Evolutionary conservation across 1,140 invertebrate genomes (phyloP).

Genomic region (Steinernema feltiae): DNA sequence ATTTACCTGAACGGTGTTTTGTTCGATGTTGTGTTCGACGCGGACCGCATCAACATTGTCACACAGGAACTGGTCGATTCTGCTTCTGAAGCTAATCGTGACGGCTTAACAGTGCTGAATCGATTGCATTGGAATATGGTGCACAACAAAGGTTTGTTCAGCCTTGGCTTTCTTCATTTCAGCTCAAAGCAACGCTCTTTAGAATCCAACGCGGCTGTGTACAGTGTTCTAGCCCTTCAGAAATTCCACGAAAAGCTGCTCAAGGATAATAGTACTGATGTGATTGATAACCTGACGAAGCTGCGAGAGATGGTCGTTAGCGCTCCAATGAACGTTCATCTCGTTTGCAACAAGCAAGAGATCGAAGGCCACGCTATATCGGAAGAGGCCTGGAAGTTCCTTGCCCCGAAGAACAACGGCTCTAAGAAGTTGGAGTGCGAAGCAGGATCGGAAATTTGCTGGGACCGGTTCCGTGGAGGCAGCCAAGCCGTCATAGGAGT

Average conservation of each 20-base stretch:
- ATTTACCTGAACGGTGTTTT: conserved; percentile 71
- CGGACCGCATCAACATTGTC: conserved; percentile 71
- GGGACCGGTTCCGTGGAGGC: conserved; percentile 1
- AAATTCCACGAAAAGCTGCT: conserved; percentile 32
- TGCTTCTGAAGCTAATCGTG: conserved; percentile 68
- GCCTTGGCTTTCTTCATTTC: neutral
- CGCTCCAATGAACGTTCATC: neutral
- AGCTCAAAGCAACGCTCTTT: conserved; percentile 7
- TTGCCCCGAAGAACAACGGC: neutral
- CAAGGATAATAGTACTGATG: conserved; percentile 19
- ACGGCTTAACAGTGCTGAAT: conserved; percentile 64
- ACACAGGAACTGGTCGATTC: conserved; percentile 70
- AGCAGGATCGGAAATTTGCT: neutral
- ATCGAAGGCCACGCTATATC: neutral
- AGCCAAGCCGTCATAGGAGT: conserved; percentile 70
- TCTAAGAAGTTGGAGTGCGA: neutral
- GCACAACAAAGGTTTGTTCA: conserved; percentile 27
- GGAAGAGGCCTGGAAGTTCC: neutral
- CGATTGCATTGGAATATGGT: conserved; percentile 56
- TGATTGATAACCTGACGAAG: neutral
- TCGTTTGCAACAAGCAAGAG: neutral
- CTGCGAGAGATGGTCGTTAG: neutral
- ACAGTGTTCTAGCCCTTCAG: conserved; percentile 27
- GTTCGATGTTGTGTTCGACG: conserved; percentile 68
- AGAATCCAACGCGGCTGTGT: conserved; percentile 31